phyloP scores from a whole-genome alignment of 2,113 vertebrate genomes.

The Atlantisia rogersi region DNA sequence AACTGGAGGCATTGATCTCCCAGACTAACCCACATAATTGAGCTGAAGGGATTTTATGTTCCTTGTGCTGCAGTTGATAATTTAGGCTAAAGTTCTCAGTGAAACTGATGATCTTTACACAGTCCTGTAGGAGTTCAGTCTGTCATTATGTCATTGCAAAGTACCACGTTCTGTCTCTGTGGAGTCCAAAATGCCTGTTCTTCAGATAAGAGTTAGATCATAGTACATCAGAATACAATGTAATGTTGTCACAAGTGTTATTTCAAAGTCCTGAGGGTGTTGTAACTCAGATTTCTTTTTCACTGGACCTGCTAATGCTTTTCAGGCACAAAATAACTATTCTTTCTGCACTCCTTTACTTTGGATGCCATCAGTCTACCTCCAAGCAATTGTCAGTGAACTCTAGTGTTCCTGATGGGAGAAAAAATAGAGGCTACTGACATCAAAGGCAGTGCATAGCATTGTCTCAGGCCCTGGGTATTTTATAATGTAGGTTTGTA shows the following conservation, averaged over 20 bases:
- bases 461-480: background rate
- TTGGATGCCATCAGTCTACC: background rate
- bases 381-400: background rate
- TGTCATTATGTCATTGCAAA: background rate
- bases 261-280: background rate
- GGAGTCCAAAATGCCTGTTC: slow-evolving; percentile 11
- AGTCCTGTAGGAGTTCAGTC: background rate
- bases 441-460: background rate
- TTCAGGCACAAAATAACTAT: slow-evolving; percentile 11
- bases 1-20: background rate
- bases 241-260: background rate
- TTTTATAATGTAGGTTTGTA: background rate
- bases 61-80: background rate
- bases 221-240: background rate
- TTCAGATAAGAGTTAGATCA: background rate
- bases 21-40: background rate
- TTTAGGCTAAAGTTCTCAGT: background rate
- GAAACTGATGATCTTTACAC: slow-evolving; percentile 8
- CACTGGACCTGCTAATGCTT: background rate
- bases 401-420: background rate
- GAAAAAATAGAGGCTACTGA: slow-evolving; percentile 6
- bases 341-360: background rate
- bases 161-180: background rate
- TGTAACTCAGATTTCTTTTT: background rate
- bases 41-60: background rate